phyloP scores from a whole-genome alignment of 2,888 invertebrate species.

The Drosophila leonis region DNA sequence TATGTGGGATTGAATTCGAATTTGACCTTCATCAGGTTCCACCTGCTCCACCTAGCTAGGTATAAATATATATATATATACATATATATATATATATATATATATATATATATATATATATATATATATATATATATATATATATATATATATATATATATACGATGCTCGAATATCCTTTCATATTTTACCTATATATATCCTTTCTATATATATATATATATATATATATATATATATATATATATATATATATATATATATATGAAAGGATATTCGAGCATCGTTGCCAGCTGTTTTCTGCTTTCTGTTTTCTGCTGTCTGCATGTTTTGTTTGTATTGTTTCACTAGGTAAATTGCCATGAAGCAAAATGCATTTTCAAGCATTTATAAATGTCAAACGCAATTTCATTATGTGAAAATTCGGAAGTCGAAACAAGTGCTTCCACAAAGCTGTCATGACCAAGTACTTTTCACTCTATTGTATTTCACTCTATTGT shows the following conservation, averaged over 20 bases:
- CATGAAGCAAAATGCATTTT: constrained; percentile 53
- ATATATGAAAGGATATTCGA: not conserved
- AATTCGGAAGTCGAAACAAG: constrained; percentile 19
- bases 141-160: not conserved
- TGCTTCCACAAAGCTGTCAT: constrained; percentile 15
- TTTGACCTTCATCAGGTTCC: no score
- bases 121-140: not conserved
- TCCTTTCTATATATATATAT: not conserved
- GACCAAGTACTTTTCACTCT: constrained; percentile 8
- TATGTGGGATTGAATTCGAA: no score
- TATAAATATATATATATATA: no score
- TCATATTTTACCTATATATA: no score
- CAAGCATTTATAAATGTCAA: constrained; percentile 47
- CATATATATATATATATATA: not conserved
- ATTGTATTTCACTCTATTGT: not conserved
- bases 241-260: not conserved
- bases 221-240: not conserved
- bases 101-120: not conserved
- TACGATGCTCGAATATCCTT: no score
- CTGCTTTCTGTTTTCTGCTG: not conserved
- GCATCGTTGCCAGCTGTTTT: not conserved
- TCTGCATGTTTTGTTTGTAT: not conserved
- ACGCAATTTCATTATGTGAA: constrained; percentile 23
- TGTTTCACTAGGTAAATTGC: constrained; percentile 2
- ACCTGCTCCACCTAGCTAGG: no score